Conservation (phyloP, 1,140 invertebrate species). For the Atta texana region DNA sequence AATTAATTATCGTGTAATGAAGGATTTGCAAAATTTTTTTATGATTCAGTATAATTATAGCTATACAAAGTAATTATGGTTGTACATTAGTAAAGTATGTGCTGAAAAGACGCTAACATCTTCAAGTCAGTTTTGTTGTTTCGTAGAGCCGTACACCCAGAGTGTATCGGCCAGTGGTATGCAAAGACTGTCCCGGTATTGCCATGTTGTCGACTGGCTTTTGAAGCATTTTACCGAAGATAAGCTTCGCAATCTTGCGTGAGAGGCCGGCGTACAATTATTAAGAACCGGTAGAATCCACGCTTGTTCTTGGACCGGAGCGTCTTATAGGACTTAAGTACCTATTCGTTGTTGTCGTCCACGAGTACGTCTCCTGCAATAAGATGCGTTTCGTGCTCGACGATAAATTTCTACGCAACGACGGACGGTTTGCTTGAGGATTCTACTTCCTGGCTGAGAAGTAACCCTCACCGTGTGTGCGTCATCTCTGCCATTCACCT, state of each 20-base stretch:
- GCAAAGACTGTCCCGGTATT: slow-evolving; percentile 63
- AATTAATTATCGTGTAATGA: slow-evolving; percentile 20
- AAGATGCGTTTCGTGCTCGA: slow-evolving; percentile 67
- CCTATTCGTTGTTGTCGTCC: slow-evolving; percentile 76
- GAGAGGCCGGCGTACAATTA: slow-evolving; percentile 64
- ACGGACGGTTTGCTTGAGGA: slow-evolving; percentile 67
- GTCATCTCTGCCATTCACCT: slow-evolving; percentile 55
- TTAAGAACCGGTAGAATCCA: slow-evolving; percentile 77
- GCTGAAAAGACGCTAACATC: slow-evolving; percentile 40
- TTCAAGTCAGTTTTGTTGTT: slow-evolving; percentile 36
- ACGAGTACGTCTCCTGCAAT: slow-evolving; percentile 50
- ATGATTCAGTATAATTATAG: slow-evolving; percentile 1
- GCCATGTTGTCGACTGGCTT: slow-evolving; percentile 51
- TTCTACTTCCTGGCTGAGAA: slow-evolving; percentile 71
- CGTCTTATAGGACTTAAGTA: slow-evolving; percentile 73
- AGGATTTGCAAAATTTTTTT: background rate
- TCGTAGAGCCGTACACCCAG: slow-evolving; percentile 19
- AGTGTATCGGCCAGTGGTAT: slow-evolving; percentile 50
- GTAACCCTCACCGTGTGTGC: slow-evolving; percentile 34
- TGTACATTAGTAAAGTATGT: background rate
- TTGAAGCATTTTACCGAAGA: slow-evolving; percentile 59
- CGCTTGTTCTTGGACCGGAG: slow-evolving; percentile 68
- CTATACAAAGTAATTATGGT: slow-evolving; percentile 35
- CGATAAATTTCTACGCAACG: slow-evolving; percentile 75
- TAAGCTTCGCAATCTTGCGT: slow-evolving; percentile 60